phyloP scores from a whole-genome alignment of 2,888 invertebrate genomes.

The Salpingus planirostris region DNA sequence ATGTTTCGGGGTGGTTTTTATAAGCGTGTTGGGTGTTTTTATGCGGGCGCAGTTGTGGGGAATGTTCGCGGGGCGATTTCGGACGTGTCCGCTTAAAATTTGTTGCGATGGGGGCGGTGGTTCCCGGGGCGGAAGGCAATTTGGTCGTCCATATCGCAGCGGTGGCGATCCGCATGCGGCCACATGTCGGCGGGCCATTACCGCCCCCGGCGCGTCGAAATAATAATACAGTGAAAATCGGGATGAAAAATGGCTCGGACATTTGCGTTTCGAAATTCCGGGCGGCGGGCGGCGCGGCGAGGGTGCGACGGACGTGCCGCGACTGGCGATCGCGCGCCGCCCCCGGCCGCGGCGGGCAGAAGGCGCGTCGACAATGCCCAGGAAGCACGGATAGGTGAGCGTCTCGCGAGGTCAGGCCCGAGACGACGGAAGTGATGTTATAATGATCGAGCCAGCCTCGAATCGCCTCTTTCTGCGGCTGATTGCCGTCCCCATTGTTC shows the following conservation, averaged over 20 bases:
- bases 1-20: too few species aligned
- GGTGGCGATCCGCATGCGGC: constrained; percentile 37
- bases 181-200: constrained; percentile 40
- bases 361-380: constrained; percentile 29
- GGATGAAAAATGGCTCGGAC: constrained; percentile 44
- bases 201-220: constrained; percentile 30
- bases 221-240: constrained; percentile 43
- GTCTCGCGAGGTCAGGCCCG: constrained; percentile 31
- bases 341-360: constrained; percentile 10
- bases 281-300: constrained; percentile 25
- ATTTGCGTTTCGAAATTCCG: constrained; percentile 36
- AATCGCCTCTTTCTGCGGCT: constrained; percentile 28
- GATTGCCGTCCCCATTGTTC: constrained; percentile 34
- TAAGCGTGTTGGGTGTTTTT: too few species aligned
- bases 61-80: too few species aligned
- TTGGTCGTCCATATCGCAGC: constrained; percentile 30
- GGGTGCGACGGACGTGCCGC: constrained; percentile 39
- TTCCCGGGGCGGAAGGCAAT: constrained; percentile 20
- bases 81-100: too few species aligned
- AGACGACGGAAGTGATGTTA: constrained; percentile 35
- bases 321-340: constrained; percentile 21
- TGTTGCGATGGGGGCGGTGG: too few species aligned
- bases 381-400: constrained; percentile 40
- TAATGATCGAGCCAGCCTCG: constrained; percentile 26
- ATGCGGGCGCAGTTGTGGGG: too few species aligned